Conservation (phyloP, 2,797 vertebrate genomes). For the Anabacerthia variegaticeps region DNA sequence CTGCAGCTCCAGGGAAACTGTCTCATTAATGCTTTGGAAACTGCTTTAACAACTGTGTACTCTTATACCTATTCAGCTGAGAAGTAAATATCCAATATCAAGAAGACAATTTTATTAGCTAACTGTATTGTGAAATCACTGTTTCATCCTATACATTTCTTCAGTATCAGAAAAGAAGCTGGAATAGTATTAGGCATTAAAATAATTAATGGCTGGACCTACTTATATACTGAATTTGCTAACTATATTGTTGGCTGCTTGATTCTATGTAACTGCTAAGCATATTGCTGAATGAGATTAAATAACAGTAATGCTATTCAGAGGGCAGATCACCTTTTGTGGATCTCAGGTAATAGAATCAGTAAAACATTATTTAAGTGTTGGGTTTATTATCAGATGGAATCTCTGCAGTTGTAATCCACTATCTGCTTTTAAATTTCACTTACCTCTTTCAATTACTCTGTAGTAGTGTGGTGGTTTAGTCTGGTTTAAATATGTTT, state of each 20-base stretch:
- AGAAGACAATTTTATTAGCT: background rate
- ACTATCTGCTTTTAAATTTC: background rate
- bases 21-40: background rate
- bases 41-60: background rate
- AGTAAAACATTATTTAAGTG: conserved; percentile 52
- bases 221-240: background rate
- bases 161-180: background rate
- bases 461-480: background rate
- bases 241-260: background rate
- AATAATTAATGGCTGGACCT: background rate
- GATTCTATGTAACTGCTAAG: background rate
- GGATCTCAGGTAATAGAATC: conserved; percentile 24
- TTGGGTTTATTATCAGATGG: conserved; percentile 40
- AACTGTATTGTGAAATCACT: background rate
- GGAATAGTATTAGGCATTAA: background rate
- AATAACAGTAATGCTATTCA: background rate
- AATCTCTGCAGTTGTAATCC: conserved; percentile 16
- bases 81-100: background rate
- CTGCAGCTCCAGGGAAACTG: background rate
- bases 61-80: background rate
- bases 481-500: conserved; percentile 25
- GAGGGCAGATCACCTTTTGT: conserved; percentile 42
- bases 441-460: conserved; percentile 26
- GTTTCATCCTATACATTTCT: background rate
- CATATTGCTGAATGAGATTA: conserved; percentile 10